phyloP scores from a whole-genome alignment of 2,113 vertebrate species.

The Geothlypis trichas region DNA sequence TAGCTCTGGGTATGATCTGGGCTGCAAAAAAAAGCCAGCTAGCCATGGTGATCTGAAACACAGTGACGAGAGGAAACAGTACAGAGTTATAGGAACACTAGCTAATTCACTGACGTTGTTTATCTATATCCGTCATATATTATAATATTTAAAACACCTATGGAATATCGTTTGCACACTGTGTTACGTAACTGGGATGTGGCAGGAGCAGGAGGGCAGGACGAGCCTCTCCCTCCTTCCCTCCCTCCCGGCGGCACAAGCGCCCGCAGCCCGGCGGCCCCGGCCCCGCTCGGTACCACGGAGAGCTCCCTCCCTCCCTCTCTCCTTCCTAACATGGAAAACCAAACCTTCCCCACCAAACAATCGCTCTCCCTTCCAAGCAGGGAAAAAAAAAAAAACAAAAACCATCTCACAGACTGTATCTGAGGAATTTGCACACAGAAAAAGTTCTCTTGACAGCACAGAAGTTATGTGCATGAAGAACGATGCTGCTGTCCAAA shows the following conservation, averaged over 20 bases:
- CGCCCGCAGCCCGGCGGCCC: rapidly evolving
- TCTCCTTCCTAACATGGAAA: not conserved
- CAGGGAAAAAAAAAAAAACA: rapidly evolving
- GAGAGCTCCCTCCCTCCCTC: slow-evolving; percentile 23
- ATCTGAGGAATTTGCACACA: not conserved
- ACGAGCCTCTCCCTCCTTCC: not conserved
- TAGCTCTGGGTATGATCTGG: not conserved
- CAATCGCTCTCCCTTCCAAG: not conserved
- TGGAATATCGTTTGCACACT: not conserved
- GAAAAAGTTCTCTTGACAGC: not conserved
- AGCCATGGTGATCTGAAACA: not conserved
- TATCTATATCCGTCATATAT: not conserved
- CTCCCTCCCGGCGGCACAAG: not conserved
- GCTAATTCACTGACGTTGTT: not conserved
- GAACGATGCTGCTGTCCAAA: not conserved
- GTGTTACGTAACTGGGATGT: too few relatives aligned
- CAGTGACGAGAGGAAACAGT: not conserved
- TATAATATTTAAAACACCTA: rapidly evolving
- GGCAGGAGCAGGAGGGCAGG: not conserved
- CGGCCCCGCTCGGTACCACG: not conserved
- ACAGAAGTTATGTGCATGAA: not conserved
- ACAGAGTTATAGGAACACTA: rapidly evolving
- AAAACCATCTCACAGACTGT: not conserved
- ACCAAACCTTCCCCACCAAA: rapidly evolving
- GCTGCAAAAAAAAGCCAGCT: not conserved